A percentile compares a stretch with the other conserved stretches of the same genome.
phyloP scores from a whole-genome alignment of 2,113 vertebrate genomes.

The Charina bottae region DNA sequence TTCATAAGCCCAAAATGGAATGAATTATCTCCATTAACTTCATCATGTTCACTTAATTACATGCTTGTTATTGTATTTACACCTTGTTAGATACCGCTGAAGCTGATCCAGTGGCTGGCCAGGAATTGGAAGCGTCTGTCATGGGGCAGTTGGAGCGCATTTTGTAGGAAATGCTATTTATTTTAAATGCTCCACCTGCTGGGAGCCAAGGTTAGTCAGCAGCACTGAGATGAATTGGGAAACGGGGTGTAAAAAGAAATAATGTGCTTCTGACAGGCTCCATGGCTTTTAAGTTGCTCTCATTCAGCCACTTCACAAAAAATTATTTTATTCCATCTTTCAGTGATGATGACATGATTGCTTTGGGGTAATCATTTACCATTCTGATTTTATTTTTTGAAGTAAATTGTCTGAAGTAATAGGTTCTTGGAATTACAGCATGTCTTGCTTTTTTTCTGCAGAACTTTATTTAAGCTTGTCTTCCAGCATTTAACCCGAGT shows the following conservation, averaged over 20 bases:
- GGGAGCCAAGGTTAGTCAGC: slow-evolving; percentile 89
- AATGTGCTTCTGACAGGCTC: slow-evolving; percentile 94
- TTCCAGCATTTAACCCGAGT: slow-evolving; percentile 86
- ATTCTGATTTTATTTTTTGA: slow-evolving; percentile 93
- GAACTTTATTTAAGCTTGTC: slow-evolving; percentile 89
- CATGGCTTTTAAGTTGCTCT: slow-evolving; percentile 98
- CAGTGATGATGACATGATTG: slow-evolving; percentile 99
- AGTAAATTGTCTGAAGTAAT: slow-evolving; percentile 97
- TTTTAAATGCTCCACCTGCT: slow-evolving; percentile 98
- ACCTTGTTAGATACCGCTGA: slow-evolving; percentile 99
- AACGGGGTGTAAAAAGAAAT: slow-evolving; percentile 92
- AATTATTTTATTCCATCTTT: slow-evolving; percentile 99
- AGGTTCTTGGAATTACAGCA: slow-evolving; percentile 89
- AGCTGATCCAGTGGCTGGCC: slow-evolving; percentile 97
- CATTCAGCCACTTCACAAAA: slow-evolving; percentile 96
- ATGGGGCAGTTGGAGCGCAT: slow-evolving; percentile 90
- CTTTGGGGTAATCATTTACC: slow-evolving; percentile 99
- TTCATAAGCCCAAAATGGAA: slow-evolving; percentile 99
- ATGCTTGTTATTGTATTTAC: slow-evolving; percentile 99
- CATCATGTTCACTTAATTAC: slow-evolving; percentile 99
- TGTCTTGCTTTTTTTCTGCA: slow-evolving; percentile 82
- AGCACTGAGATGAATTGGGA: slow-evolving; percentile 91
- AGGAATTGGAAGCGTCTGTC: slow-evolving; percentile 89
- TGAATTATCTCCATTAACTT: slow-evolving; percentile 99
- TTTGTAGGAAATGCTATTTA: slow-evolving; percentile 96